Evolutionary conservation across 2,888 invertebrate genomes (phyloP), one percentile per base, ranked within the genome.

Genomic region (Thysanoteuthis rhombus): DNA sequence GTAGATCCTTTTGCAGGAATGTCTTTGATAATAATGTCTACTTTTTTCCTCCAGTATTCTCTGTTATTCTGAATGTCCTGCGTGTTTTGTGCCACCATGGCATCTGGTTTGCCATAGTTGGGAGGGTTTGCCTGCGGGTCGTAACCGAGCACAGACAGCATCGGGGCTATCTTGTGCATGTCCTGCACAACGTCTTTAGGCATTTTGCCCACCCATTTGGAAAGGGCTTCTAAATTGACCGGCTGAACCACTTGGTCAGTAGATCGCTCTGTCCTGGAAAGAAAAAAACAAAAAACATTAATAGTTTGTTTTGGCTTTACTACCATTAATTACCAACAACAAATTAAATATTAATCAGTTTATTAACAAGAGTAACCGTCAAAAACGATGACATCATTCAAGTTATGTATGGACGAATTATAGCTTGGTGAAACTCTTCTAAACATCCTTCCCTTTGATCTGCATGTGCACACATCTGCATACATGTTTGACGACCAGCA

Each of bases 191-290:
- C 99, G 97, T 99, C 99, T 42, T 98, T 98, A 1, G 97, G 97
- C 93, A 97, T 97, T 28, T 97, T 95, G 38, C 97, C 96, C 42
- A 97, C 97, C 97, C 97, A 97, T 94, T 97, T 97, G 42, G 96
- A 96, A 95, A 99, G 98, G 93, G 99, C 99, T 97, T 99, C 99
- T 96, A 99, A 97, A 97, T 99, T 99, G 94, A 99, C 98, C 32
- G 99, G 99, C 96, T 99, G 99, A 97, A 99, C 99, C 96, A 99
- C 99, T 98, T 99, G 99, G 98, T 99, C 99, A 94, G 99, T 99
- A 93, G 99, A 99, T 94, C 99, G 98, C 97, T 99, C 99, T 97
- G 99, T 99, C 97, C 99, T 99, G 97, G 93, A 97, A 97, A 94
- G 93, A 93, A 39, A 93, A 40, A 92, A 94, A 95, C 95, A 95